Evolutionary conservation across 92 coral and sea anemone genomes (phyloP).

Genomic region (Diadumene lineata): DNA sequence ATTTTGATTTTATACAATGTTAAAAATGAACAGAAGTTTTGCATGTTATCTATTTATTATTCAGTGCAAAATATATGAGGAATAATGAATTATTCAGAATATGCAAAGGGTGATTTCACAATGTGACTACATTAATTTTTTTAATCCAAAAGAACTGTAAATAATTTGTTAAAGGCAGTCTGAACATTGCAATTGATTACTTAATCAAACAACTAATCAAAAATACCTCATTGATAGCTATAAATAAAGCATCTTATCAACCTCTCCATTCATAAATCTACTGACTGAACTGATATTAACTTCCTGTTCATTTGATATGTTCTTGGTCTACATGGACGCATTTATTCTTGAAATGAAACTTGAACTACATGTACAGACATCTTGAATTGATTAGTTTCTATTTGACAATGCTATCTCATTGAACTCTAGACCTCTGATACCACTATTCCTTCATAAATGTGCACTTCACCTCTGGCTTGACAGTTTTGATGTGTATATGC

Average conservation of each 20-base stretch:
- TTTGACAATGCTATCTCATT: background rate
- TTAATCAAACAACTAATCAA: too few species aligned
- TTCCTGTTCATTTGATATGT: background rate
- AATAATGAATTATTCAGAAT: too few species aligned
- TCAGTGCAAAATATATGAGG: too few species aligned
- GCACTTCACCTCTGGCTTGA: background rate
- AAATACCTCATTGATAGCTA: too few species aligned
- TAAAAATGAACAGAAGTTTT: too few species aligned
- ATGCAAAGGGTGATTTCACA: too few species aligned
- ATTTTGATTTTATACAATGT: too few species aligned
- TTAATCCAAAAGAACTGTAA: too few species aligned
- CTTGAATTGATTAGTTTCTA: background rate
- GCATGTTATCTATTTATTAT: too few species aligned
- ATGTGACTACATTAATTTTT: too few species aligned
- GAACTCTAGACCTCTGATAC: constrained; percentile 2
- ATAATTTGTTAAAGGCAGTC: background rate
- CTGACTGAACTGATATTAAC: background rate
- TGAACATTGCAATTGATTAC: too few species aligned
- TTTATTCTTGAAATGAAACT: background rate
- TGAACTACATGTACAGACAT: background rate
- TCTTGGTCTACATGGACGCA: too few species aligned
- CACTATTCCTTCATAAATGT: background rate
- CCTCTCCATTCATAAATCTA: background rate
- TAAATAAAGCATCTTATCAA: background rate
- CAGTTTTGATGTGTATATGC: background rate